Percentiles rank a stretch among this genome's conserved stretches.
Conservation (phyloP, 2,797 vertebrate genomes). For the Orientallactaga sibirica region DNA sequence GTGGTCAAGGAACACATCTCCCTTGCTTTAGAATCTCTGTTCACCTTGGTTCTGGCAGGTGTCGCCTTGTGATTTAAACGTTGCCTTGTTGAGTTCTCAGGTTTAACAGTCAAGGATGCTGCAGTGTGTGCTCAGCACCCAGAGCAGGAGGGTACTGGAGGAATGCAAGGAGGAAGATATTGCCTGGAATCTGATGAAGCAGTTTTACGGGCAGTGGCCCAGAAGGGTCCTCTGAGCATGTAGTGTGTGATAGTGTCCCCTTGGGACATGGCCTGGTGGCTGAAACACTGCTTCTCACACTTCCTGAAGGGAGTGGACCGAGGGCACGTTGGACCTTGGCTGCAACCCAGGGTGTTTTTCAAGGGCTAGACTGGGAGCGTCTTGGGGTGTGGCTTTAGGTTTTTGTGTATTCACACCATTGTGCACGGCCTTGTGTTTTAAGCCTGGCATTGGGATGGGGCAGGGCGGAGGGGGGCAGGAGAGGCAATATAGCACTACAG, state of each 20-base stretch:
- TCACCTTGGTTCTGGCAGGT: background rate
- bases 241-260: background rate
- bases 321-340: background rate
- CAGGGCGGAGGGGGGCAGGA: background rate
- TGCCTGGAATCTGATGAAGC: background rate
- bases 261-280: background rate
- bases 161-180: background rate
- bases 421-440: background rate
- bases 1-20: background rate
- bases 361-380: background rate
- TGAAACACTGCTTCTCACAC: background rate
- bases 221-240: background rate
- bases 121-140: background rate
- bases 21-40: background rate
- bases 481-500: background rate
- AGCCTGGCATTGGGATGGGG: background rate
- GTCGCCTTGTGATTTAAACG: background rate
- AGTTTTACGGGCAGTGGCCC: background rate
- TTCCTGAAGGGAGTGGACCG: constrained; percentile 22
- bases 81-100: background rate
- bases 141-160: background rate
- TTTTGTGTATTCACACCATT: background rate
- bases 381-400: constrained; percentile 14
- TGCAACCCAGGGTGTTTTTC: background rate
- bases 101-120: background rate